These are phyloP conservation scores for Psittacara wagleri DNA, from an alignment of 2,113 vertebrate species.

Conservation along the genomic window DNA sequence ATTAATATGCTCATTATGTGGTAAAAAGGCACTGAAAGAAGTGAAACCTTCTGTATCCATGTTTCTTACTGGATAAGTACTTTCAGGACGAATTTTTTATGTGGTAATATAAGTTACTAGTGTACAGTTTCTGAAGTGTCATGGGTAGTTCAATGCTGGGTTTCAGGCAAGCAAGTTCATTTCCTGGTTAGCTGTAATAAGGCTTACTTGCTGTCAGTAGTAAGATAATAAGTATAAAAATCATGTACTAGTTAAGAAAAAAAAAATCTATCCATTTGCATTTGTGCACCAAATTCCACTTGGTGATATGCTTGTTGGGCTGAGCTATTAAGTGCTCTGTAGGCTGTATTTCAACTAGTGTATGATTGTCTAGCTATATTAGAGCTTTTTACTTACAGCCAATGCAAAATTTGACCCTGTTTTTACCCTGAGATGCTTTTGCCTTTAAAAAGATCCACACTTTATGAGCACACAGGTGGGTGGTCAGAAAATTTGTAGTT, in stretches of 20 bases:
- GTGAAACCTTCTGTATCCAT: not conserved
- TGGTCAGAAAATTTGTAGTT: not conserved
- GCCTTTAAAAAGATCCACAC: not conserved
- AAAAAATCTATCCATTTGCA: not conserved
- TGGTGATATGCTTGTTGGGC: not conserved
- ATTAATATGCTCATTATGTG: not conserved
- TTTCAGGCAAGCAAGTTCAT: slow-evolving; percentile 8
- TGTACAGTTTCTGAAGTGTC: not conserved
- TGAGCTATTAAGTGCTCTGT: not conserved
- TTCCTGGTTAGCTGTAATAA: slow-evolving; percentile 5
- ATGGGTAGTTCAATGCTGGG: not conserved
- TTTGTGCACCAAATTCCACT: not conserved
- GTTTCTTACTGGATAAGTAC: not conserved
- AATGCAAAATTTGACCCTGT: not conserved
- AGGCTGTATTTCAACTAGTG: not conserved
- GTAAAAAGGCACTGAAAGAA: not conserved
- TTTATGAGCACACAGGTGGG: not conserved
- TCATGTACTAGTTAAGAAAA: not conserved
- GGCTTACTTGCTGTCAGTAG: not conserved
- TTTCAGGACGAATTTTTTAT: not conserved
- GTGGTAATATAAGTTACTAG: not conserved
- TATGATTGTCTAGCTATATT: not conserved
- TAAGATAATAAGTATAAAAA: not conserved
- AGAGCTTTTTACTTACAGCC: not conserved
- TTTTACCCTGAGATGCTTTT: slow-evolving; percentile 19